phyloP scores from a whole-genome alignment of 1,140 invertebrate genomes.

The Pseudomyrmex pallidus region DNA sequence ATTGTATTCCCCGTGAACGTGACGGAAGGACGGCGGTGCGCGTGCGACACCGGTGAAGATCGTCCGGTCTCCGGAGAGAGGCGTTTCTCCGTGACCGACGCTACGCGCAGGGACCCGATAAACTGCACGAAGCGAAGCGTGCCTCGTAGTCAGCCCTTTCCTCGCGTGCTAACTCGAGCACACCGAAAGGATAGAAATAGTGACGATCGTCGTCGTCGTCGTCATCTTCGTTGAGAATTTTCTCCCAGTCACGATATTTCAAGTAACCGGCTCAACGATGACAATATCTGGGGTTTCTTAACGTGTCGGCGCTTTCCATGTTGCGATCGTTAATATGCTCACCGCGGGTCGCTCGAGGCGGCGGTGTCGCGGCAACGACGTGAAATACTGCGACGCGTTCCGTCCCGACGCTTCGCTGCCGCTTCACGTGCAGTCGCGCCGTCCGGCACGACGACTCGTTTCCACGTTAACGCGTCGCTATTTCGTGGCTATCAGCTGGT shows the following conservation, averaged over 20 bases:
- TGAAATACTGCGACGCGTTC: conserved; percentile 56
- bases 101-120: conserved; percentile 16
- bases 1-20: conserved; percentile 51
- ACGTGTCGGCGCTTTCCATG: conserved; percentile 36
- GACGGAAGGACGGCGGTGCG: conserved; percentile 41
- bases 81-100: conserved; percentile 36
- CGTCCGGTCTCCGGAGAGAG: conserved; percentile 11
- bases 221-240: conserved; percentile 27
- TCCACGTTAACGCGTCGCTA: conserved; percentile 56
- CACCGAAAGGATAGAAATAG: neutral
- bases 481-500: conserved; percentile 50
- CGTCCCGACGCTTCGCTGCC: conserved; percentile 54
- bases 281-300: conserved; percentile 16
- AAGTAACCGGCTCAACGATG: neutral
- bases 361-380: conserved; percentile 13
- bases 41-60: conserved; percentile 42
- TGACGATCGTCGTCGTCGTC: neutral
- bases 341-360: conserved; percentile 8
- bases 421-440: conserved; percentile 55
- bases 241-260: conserved; percentile 17
- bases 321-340: conserved; percentile 49
- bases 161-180: conserved; percentile 35
- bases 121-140: conserved; percentile 25
- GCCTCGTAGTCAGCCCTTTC: conserved; percentile 18
- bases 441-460: conserved; percentile 42